Evolutionary conservation across 2,113 vertebrate genomes (phyloP).

Genomic region (Cyanoramphus novaezelandiae): DNA sequence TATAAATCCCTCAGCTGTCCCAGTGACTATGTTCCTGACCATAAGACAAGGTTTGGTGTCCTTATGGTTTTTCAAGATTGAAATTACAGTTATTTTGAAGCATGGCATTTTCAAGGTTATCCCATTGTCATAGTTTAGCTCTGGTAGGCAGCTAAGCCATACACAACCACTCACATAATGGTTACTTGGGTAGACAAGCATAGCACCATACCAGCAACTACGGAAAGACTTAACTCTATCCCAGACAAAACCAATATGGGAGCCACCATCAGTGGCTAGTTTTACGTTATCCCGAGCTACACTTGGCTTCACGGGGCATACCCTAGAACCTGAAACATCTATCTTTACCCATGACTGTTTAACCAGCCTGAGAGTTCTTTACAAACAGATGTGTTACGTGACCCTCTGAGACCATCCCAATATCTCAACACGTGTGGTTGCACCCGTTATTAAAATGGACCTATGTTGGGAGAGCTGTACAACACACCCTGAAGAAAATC

Average conservation of each 20-base stretch:
- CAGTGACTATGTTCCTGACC: neutral
- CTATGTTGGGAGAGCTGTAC: neutral
- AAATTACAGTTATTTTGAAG: neutral
- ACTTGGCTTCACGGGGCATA: neutral
- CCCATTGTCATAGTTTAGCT: neutral
- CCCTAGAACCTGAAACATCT: neutral
- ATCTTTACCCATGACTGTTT: neutral
- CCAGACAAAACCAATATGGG: neutral
- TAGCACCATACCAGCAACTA: neutral
- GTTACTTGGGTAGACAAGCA: neutral
- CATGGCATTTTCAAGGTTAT: neutral
- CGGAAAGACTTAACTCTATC: neutral
- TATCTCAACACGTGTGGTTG: neutral
- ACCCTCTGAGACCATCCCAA: neutral
- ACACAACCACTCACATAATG: fast-evolving
- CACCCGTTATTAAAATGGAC: neutral
- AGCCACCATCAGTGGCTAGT: neutral
- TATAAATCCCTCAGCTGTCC: neutral
- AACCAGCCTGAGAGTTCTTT: neutral
- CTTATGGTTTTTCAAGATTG: neutral
- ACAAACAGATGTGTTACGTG: neutral
- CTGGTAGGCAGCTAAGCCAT: neutral
- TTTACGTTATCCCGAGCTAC: neutral
- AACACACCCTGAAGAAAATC: neutral
- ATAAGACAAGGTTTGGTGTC: neutral